Conservation (phyloP, 2,113 vertebrate species). For the Hystrix cristata region DNA sequence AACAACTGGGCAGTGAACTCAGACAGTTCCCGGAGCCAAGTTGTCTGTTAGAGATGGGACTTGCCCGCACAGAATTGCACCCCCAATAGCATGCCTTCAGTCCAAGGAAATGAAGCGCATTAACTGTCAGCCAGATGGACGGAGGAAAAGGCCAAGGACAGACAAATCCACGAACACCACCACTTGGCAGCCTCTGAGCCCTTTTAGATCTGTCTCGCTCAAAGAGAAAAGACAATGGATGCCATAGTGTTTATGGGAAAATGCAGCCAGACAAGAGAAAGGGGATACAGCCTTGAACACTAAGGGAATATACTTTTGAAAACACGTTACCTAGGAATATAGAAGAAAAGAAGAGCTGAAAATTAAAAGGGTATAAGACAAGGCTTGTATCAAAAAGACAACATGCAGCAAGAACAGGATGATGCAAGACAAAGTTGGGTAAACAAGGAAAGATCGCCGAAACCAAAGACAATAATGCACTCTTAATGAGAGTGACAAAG, state of each 20-base stretch:
- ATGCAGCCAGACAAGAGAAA: neutral
- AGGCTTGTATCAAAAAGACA: neutral
- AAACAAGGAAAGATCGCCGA: neutral
- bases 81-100: neutral
- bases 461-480: neutral
- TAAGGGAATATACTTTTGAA: neutral
- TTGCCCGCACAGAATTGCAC: neutral
- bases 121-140: neutral
- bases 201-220: neutral
- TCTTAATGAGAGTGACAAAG: neutral
- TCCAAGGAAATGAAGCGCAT: neutral
- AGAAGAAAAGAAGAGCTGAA: constrained; percentile 7
- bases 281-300: neutral
- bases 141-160: neutral
- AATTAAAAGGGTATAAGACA: neutral
- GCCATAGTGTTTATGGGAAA: neutral
- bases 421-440: neutral
- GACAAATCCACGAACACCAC: neutral
- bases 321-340: neutral
- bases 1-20: neutral
- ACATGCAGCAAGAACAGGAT: neutral
- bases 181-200: neutral
- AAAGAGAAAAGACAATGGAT: constrained; percentile 11
- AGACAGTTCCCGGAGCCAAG: neutral
- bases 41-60: neutral